Percentiles rank a stretch among this genome's conserved stretches.
These are phyloP conservation scores for Stomatorhinus walkeri DNA, from an alignment of 2,797 vertebrate species.

Conservation along the genomic window DNA sequence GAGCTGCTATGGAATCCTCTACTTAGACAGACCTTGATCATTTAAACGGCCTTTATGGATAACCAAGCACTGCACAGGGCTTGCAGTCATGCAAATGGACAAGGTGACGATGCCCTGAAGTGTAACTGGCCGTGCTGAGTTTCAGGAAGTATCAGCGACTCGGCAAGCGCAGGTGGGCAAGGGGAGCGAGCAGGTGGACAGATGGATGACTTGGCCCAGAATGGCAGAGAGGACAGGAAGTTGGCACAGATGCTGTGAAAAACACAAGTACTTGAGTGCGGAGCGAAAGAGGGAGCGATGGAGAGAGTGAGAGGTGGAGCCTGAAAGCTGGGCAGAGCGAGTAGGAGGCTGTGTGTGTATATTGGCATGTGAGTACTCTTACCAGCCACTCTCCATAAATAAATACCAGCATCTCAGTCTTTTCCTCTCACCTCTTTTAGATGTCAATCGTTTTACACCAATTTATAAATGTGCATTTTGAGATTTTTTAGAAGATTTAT, in stretches of 20 bases:
- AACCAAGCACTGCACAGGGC: not conserved
- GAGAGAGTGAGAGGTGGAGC: not conserved
- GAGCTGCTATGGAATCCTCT: not conserved
- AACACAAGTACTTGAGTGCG: conserved; percentile 33
- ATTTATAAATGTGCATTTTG: not conserved
- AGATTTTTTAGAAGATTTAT: not conserved
- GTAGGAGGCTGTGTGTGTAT: conserved; percentile 36
- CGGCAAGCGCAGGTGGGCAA: conserved; percentile 41
- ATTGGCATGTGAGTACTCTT: conserved; percentile 32
- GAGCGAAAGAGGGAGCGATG: conserved; percentile 6
- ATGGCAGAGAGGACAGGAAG: conserved; percentile 50
- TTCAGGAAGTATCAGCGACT: conserved; percentile 31
- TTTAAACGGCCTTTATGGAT: not conserved
- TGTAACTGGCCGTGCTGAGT: not conserved
- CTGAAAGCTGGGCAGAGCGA: conserved; percentile 8
- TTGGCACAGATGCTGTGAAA: conserved; percentile 31
- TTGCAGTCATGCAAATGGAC: not conserved
- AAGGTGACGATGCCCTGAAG: not conserved
- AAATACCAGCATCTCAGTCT: not conserved
- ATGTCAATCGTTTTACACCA: not conserved
- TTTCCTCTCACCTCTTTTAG: not conserved
- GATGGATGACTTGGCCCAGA: conserved; percentile 3
- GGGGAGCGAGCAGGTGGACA: conserved; percentile 15
- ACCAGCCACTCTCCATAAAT: conserved; percentile 21
- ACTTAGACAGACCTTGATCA: not conserved